Percentiles rank a stretch among this genome's conserved stretches.
These are phyloP conservation scores for Lepidothrix coronata DNA, from an alignment of 2,113 vertebrate genomes.

Conservation along the genomic window DNA sequence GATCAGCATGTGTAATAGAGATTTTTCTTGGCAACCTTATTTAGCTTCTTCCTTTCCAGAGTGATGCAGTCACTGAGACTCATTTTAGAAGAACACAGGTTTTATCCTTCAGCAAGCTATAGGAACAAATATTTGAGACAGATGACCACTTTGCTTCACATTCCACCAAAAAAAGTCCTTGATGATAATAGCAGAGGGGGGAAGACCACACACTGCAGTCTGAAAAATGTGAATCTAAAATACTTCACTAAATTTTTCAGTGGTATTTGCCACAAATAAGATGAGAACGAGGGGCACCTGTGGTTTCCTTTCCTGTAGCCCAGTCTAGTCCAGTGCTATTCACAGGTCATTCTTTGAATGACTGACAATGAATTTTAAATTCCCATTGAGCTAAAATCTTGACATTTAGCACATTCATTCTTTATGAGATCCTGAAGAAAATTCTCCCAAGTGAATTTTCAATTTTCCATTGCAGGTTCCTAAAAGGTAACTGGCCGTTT, in stretches of 20 bases:
- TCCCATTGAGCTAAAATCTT: conserved; percentile 35
- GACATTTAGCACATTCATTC: conserved; percentile 37
- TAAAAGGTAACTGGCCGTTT: conserved; percentile 26
- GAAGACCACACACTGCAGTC: not conserved
- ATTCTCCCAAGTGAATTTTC: conserved; percentile 24
- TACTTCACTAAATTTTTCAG: not conserved
- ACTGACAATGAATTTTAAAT: conserved; percentile 42
- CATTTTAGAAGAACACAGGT: not conserved
- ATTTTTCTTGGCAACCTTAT: not conserved
- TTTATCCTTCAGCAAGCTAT: not conserved
- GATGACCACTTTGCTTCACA: not conserved
- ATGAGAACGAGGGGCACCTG: not conserved
- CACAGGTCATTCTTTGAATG: conserved; percentile 8
- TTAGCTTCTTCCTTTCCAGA: not conserved
- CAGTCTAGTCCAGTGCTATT: not conserved
- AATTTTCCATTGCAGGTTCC: conserved; percentile 2
- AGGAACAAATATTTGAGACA: not conserved
- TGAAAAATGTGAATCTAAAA: not conserved
- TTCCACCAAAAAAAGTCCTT: not conserved
- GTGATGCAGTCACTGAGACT: not conserved
- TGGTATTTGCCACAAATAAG: not conserved
- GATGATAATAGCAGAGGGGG: not conserved
- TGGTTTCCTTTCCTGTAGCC: not conserved
- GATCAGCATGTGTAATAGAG: not conserved
- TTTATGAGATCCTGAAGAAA: conserved; percentile 1